phyloP scores from a whole-genome alignment of 2,113 vertebrate genomes.

The Epinephelus fuscoguttatus region DNA sequence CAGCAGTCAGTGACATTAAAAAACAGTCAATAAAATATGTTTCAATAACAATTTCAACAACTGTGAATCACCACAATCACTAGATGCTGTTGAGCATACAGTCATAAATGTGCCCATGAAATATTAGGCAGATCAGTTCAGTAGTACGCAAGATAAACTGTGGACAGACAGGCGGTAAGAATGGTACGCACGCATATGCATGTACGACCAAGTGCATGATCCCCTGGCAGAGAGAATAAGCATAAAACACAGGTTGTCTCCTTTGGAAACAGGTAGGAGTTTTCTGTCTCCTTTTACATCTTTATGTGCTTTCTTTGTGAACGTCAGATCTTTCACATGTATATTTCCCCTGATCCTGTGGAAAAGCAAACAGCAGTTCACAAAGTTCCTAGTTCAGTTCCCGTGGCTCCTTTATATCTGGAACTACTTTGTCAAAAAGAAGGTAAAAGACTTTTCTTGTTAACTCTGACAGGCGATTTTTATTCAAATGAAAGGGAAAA shows the following conservation, averaged over 20 bases:
- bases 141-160: too few relatives aligned
- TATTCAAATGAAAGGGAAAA: background rate
- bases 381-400: background rate
- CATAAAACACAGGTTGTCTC: background rate
- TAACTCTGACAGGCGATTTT: background rate
- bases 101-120: too few relatives aligned
- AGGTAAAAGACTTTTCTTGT: background rate
- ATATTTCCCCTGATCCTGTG: background rate
- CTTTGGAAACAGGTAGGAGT: background rate
- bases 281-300: background rate
- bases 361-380: background rate
- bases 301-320: background rate
- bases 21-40: too few relatives aligned
- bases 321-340: background rate
- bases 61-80: too few relatives aligned
- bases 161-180: too few relatives aligned
- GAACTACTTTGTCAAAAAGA: background rate
- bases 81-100: too few relatives aligned
- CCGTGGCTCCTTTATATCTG: background rate
- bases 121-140: too few relatives aligned
- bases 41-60: too few relatives aligned
- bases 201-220: too few relatives aligned
- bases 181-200: too few relatives aligned
- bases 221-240: too few relatives aligned
- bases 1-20: too few relatives aligned